phyloP scores from a whole-genome alignment of 1,140 invertebrate species.

The Zaprionus camerounensis region DNA sequence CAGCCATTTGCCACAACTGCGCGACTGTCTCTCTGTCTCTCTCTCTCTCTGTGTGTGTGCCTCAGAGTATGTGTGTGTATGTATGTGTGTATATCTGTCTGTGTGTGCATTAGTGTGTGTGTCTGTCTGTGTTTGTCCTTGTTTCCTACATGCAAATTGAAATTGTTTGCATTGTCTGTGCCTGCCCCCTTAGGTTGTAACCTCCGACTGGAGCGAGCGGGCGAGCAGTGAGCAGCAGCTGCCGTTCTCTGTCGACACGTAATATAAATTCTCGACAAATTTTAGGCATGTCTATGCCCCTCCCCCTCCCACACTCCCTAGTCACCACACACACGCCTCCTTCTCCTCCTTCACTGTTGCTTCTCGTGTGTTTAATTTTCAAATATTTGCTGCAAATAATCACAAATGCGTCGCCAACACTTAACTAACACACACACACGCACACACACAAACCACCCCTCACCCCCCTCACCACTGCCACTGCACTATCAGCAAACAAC shows the following conservation, averaged over 20 bases:
- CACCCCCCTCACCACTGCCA: not conserved
- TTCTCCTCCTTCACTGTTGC: slow-evolving; percentile 10
- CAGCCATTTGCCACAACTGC: slow-evolving; percentile 33
- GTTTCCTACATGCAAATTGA: slow-evolving; percentile 75
- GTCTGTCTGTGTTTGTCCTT: slow-evolving; percentile 60
- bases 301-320: not conserved
- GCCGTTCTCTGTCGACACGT: slow-evolving; percentile 67
- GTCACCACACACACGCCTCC: not conserved
- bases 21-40: not conserved
- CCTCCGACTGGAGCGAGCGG: slow-evolving; percentile 44
- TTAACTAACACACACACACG: slow-evolving; percentile 52
- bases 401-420: slow-evolving; percentile 68
- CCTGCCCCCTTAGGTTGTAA: slow-evolving; percentile 59
- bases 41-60: slow-evolving; percentile 7
- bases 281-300: slow-evolving; percentile 55
- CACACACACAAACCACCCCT: not conserved
- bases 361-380: slow-evolving; percentile 64
- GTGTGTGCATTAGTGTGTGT: slow-evolving; percentile 11
- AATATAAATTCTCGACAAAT: slow-evolving; percentile 79
- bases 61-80: not conserved
- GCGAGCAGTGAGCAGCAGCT: slow-evolving; percentile 39
- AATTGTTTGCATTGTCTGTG: slow-evolving; percentile 78
- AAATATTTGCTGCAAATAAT: slow-evolving; percentile 77
- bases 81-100: slow-evolving; percentile 1
- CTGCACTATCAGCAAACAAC: not conserved